Evolutionary conservation across 2,888 invertebrate species (phyloP), one percentile per base, ranked within the genome.

Genomic region (Eucriotettix oculatus): DNA sequence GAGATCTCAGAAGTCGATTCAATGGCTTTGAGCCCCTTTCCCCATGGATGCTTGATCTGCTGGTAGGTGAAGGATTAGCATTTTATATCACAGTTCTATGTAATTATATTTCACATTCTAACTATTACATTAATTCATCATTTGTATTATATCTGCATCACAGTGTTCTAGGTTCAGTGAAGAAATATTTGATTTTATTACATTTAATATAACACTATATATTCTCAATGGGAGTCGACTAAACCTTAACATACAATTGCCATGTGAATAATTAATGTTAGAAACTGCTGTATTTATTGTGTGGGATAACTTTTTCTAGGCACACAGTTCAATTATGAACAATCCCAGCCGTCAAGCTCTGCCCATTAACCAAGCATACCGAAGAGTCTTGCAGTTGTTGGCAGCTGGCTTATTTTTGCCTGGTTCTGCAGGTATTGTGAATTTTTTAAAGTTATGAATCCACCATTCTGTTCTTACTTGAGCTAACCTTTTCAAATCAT

Each of bases 301-400:
- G n/a, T n/a, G 2, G 7, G 29, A 7, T 2, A 29, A 29, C 7
- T 29, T 62, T 60, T 69, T 69, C 61, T 68, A 79, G 79, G 93
- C 95, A 0, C 96, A 98, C 75, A 91, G 95, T 76, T 88, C 94
- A 62, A 91, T 97, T 66, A 91, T 96, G 89, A 95, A 93, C 74
- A 96, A 95, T 75, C 94, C 95, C 0, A 87, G 88, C 60, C 76
- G 96, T 14, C 93, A 95, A 75, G 94, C 96, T 1, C 73, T 98
- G 62, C 87, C 95, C 3, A 87, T 98, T 63, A 93, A 93, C 69
- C 83, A 88, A 57, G 97, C 97, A 0, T 98, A 93, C 74, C 81
- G 87, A 60, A 83, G 98, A 59, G 87, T 92, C 5, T 83, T 99
- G 64, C 93, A 97, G 65, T 78, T 98, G 55, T 76, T 99, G 58